Conservation (phyloP, 2,797 vertebrate genomes). For the Chromis chromis region DNA sequence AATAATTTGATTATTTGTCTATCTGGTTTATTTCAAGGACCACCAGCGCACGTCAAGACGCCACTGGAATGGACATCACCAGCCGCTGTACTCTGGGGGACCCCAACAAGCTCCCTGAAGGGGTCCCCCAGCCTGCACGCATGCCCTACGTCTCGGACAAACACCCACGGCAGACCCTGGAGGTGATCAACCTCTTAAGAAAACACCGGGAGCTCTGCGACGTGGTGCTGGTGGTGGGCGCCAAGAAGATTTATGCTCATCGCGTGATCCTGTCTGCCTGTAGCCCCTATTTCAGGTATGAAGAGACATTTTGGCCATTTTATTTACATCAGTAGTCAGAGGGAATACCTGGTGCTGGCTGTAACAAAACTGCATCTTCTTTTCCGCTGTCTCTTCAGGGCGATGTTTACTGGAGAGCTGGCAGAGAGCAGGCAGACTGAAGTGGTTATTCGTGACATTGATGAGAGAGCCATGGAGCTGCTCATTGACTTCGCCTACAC, state of each 20-base stretch:
- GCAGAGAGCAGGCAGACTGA: slow-evolving; percentile 98
- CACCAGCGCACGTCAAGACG: slow-evolving; percentile 94
- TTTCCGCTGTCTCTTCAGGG: slow-evolving; percentile 74
- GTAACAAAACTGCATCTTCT: background rate
- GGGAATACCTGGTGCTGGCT: background rate
- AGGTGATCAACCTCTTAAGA: slow-evolving; percentile 97
- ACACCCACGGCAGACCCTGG: slow-evolving; percentile 97
- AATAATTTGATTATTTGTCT: background rate
- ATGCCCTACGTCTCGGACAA: slow-evolving; percentile 99
- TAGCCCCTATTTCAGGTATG: slow-evolving; percentile 93
- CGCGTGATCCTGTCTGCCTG: slow-evolving; percentile 97
- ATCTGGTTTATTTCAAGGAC: slow-evolving; percentile 82
- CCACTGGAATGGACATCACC: slow-evolving; percentile 99
- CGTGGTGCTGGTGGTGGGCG: slow-evolving; percentile 96
- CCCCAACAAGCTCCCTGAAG: slow-evolving; percentile 99
- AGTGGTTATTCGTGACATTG: slow-evolving; percentile 97
- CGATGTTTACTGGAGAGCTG: slow-evolving; percentile 98
- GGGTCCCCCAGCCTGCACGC: slow-evolving; percentile 98
- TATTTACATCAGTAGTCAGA: too few species aligned
- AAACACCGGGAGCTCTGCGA: slow-evolving; percentile 98
- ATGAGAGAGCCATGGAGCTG: slow-evolving; percentile 98
- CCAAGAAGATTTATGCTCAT: slow-evolving; percentile 98
- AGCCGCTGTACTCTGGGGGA: slow-evolving; percentile 99
- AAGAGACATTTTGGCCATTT: background rate
- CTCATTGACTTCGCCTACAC: slow-evolving; percentile 99